A percentile compares a stretch with the other conserved stretches of the same genome.
Evolutionary conservation across 2,888 invertebrate genomes (phyloP).

Genomic region (Exephanes ischioxanthus): DNA sequence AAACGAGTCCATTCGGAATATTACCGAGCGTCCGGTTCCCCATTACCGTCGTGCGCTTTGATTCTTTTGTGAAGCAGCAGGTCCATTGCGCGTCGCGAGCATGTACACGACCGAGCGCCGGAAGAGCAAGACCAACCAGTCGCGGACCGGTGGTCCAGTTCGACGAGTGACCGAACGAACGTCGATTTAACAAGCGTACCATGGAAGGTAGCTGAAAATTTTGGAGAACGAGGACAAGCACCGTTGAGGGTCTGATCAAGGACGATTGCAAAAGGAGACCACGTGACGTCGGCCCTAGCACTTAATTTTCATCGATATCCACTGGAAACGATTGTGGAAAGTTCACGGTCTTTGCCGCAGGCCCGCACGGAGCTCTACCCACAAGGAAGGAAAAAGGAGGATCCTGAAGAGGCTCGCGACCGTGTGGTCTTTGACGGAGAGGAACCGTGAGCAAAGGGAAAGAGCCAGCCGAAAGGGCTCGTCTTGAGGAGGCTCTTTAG

Average conservation of each 20-base stretch:
- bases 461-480: too few species aligned
- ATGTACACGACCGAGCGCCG: constrained; percentile 9
- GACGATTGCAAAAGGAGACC: neutral
- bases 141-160: constrained; percentile 9
- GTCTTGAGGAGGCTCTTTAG: too few species aligned
- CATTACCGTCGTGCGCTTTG: constrained; percentile 74
- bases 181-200: constrained; percentile 1
- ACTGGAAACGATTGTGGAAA: constrained; percentile 37
- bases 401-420: too few species aligned
- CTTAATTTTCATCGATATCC: constrained; percentile 43
- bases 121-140: constrained; percentile 12
- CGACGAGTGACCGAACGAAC: constrained; percentile 22
- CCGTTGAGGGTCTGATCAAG: neutral
- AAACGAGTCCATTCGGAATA: constrained; percentile 77
- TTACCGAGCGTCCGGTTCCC: constrained; percentile 73
- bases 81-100: constrained; percentile 50
- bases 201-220: neutral
- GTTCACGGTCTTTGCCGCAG: constrained; percentile 36
- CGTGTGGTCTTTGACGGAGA: too few species aligned
- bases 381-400: neutral
- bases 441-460: too few species aligned
- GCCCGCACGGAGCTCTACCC: constrained; percentile 14
- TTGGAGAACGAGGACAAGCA: neutral
- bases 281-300: neutral
- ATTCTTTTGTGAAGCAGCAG: constrained; percentile 74